Percentiles rank a stretch among this genome's conserved stretches.
These are phyloP conservation scores for Aphelenchoides besseyi DNA, from an alignment of 1,140 invertebrate species.

Conservation along the genomic window DNA sequence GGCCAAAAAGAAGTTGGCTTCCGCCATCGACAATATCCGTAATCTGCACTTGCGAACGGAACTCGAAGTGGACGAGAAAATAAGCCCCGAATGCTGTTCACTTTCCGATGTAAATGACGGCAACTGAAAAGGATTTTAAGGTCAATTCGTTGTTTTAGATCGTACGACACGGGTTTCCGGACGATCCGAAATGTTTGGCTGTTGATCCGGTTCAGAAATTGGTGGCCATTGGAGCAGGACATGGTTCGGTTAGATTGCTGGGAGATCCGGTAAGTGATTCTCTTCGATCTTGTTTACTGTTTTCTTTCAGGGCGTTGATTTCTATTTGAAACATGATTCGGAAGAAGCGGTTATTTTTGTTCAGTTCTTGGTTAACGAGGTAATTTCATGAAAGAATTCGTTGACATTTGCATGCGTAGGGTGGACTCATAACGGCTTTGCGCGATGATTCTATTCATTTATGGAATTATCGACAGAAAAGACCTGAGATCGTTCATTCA, in stretches of 20 bases:
- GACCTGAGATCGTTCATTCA: constrained; percentile 57
- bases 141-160: constrained; percentile 45
- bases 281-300: constrained; percentile 84
- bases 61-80: constrained; percentile 47
- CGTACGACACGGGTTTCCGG: constrained; percentile 85
- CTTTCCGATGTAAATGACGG: constrained; percentile 41
- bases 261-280: too few species aligned
- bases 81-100: constrained; percentile 44
- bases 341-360: constrained; percentile 75
- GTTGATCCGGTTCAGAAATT: constrained; percentile 96
- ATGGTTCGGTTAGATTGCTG: constrained; percentile 89
- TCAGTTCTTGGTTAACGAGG: constrained; percentile 88
- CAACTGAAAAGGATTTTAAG: neutral
- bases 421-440: constrained; percentile 85
- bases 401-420: constrained; percentile 64
- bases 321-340: constrained; percentile 76
- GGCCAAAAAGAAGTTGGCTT: constrained; percentile 43
- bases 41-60: constrained; percentile 44
- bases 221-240: constrained; percentile 90
- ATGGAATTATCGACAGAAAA: constrained; percentile 94
- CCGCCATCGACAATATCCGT: constrained; percentile 49
- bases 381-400: constrained; percentile 54
- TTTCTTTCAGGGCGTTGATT: constrained; percentile 95
- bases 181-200: constrained; percentile 89
- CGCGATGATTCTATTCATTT: constrained; percentile 90